Base-by-base conservation (phyloP, 2,113 vertebrate species). In the Calyptomena viridis region DNA sequence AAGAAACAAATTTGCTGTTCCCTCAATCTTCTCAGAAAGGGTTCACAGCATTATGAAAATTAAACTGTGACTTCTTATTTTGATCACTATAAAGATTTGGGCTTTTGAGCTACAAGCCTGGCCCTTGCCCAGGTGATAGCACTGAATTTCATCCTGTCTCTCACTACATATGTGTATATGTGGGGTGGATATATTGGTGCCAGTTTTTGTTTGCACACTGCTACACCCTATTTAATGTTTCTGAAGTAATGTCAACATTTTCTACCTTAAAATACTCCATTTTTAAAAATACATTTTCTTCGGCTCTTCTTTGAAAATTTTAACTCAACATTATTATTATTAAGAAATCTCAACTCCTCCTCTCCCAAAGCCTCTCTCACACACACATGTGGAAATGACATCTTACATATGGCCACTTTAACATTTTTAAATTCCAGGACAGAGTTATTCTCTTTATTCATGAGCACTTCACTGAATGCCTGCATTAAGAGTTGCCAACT, bases 401-500 rank as follows among this genome's bases (percentile, higher is more conserved):
- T 35, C 77, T 69, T 93, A 72, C 80, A 72, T 84, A 88, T 37
- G 72, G 76, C 52, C 0, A 0, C 73, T 82, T 75, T 12, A 87
- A 71, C 46, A 56, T 93, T 90, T 90, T 56, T 73, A 46, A 50
- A 77, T 94, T 96, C 67, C 68, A 62, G 90, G 76, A 87, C 76
- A 58, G 68, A 93, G 63, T 55, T 89, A 84, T 59, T 95, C 77
- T 93, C 64, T 58, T 90, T 79, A 89, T 91, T 93, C 53, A 30
- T 9, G 42, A 89, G 89, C 68, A 68, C 64, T 63, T 46, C 7
- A 3, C 53, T 88, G 91, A 88, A 90, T 52, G 89, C 62, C 67
- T 95, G 76, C 73, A 60, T 77, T 47, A 88, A 52, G 89, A 89
- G 62, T 68, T 95, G 92, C 89, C 87, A 96, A 30, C 63, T 94